Evolutionary conservation across 35 echinoderm and acorn worm genomes (phyloP).

Genomic region (Ptychodera flava): DNA sequence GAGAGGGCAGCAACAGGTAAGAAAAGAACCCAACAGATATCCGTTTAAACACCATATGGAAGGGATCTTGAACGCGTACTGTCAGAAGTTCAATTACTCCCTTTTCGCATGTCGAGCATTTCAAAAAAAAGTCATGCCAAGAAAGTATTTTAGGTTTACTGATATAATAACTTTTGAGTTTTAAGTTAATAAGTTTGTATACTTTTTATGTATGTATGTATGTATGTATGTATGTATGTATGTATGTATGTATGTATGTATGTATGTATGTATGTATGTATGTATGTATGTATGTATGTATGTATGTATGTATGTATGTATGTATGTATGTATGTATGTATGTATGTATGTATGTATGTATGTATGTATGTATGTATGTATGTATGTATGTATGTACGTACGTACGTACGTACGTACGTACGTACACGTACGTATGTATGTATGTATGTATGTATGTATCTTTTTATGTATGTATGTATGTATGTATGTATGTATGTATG

Average conservation of each 20-base stretch:
- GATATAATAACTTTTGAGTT: no score
- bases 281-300: not conserved
- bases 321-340: conserved; percentile 2
- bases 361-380: not conserved
- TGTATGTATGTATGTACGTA: not conserved
- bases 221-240: not conserved
- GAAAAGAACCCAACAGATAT: not conserved
- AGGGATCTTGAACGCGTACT: no score
- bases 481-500: not conserved
- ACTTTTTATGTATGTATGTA: not conserved
- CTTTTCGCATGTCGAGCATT: no score
- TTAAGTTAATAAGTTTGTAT: no score
- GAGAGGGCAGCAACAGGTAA: conserved; percentile 81
- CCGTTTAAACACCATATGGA: not conserved
- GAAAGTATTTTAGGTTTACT: no score
- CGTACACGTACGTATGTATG: not conserved
- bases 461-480: not conserved
- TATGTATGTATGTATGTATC: not conserved
- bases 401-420: not conserved
- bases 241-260: conserved; percentile 2
- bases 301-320: not conserved
- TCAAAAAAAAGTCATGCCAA: no score
- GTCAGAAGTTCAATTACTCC: no score
- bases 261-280: not conserved
- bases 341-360: not conserved